Conservation (phyloP, 2,113 vertebrate species). For the Henicopernis longicauda region DNA sequence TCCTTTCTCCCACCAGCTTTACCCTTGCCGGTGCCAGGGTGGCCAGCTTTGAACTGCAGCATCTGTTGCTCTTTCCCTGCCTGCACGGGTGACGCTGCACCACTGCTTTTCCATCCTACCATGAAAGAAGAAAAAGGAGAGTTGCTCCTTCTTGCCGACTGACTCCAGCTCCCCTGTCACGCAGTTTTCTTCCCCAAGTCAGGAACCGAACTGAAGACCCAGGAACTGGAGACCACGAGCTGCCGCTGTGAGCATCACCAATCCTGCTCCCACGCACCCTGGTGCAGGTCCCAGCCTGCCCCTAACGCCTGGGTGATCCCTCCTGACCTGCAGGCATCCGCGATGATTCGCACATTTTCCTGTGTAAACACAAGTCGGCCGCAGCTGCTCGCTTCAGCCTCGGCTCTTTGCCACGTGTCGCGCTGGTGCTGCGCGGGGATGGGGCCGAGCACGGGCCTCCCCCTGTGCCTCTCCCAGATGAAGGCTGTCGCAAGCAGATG, state of each 20-base stretch:
- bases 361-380: not conserved
- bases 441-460: accelerated
- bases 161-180: not conserved
- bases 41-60: not conserved
- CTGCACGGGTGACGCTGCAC: not conserved
- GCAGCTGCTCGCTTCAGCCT: not conserved
- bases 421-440: accelerated
- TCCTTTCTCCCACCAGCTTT: not conserved
- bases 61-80: not conserved
- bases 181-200: accelerated
- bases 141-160: not conserved
- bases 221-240: not conserved
- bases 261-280: not conserved
- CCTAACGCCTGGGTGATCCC: not conserved
- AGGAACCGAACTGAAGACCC: not conserved
- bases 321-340: not conserved
- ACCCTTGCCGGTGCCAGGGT: not conserved
- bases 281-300: not conserved
- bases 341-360: not conserved
- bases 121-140: not conserved
- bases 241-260: accelerated
- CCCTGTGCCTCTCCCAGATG: not conserved
- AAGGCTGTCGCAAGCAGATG: not conserved
- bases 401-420: not conserved
- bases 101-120: not conserved